These are phyloP conservation scores for Meriones unguiculatus DNA, from an alignment of 2,113 vertebrate genomes.

Conservation along the genomic window DNA sequence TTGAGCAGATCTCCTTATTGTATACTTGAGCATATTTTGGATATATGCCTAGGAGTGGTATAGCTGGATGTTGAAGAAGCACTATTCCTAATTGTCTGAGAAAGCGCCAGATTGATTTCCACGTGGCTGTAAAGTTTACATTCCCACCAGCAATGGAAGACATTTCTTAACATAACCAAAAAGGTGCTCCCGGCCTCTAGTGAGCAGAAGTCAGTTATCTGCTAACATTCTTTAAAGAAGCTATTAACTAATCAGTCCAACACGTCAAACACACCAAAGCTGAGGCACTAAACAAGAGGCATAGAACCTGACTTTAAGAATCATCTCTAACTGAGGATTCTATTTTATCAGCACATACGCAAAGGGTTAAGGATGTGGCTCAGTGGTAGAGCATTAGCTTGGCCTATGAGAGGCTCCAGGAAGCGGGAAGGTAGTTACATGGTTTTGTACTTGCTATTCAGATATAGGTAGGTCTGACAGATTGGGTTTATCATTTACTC, in stretches of 20 bases:
- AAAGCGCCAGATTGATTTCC: no score
- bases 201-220: conserved; percentile 39
- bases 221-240: neutral
- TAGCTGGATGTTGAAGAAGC: no score
- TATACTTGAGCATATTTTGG: no score
- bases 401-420: neutral
- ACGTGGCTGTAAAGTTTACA: no score
- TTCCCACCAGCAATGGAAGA: no score
- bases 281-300: conserved; percentile 9
- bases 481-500: neutral
- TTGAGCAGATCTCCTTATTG: no score
- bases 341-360: conserved; percentile 10
- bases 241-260: conserved; percentile 29
- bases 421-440: neutral
- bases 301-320: neutral
- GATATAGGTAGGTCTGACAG: neutral
- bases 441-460: neutral
- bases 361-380: neutral
- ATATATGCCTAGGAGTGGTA: no score
- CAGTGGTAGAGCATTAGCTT: neutral
- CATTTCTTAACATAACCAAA: neutral
- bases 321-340: neutral
- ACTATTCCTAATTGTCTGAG: no score
- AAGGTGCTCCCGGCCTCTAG: conserved; percentile 45
- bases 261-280: neutral